Conservation (phyloP, 2,888 invertebrate genomes). For the Orchesellides sinensis region DNA sequence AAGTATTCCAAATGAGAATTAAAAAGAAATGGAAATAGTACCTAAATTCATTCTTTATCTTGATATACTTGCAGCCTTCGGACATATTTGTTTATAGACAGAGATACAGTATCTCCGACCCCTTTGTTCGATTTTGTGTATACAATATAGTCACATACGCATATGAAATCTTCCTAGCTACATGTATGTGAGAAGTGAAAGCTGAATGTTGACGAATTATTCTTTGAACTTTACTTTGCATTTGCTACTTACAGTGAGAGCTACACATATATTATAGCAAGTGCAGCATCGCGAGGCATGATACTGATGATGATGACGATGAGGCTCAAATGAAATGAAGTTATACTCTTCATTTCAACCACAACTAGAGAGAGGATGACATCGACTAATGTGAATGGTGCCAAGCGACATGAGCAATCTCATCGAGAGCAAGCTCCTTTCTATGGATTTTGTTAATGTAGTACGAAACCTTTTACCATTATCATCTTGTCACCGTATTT, state of each 20-base stretch:
- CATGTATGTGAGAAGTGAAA: no score
- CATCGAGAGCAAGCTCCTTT: slow-evolving; percentile 15
- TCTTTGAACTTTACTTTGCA: slow-evolving; percentile 21
- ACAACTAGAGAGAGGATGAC: slow-evolving; percentile 21
- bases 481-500: slow-evolving; percentile 36
- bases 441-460: not conserved
- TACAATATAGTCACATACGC: no score
- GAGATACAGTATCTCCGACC: no score
- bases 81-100: no score
- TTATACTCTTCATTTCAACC: slow-evolving; percentile 10
- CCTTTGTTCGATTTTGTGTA: no score
- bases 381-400: slow-evolving; percentile 46
- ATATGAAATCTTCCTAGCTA: no score
- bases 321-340: slow-evolving; percentile 13
- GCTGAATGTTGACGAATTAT: slow-evolving; percentile 5
- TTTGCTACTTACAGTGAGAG: not conserved
- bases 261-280: not conserved
- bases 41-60: no score
- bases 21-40: no score
- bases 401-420: slow-evolving; percentile 42
- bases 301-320: not conserved
- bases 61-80: no score
- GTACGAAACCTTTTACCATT: not conserved
- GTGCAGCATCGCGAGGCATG: no score
- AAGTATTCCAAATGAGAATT: no score